Conservation (phyloP, 2,113 vertebrate genomes). For the Phainopepla nitens region DNA sequence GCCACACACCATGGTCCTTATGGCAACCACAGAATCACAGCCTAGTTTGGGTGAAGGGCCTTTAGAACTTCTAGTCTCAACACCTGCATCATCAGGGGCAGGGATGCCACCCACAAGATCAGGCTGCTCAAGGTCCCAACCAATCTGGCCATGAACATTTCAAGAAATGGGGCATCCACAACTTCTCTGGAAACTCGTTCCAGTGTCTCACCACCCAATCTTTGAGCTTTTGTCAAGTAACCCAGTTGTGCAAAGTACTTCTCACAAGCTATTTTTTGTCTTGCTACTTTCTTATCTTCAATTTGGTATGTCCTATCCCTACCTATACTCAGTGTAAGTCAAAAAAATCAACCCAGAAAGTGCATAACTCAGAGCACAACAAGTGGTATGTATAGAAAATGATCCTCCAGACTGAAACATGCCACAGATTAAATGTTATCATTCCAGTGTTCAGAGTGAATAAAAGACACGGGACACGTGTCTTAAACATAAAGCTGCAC, state of each 20-base stretch:
- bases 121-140: neutral
- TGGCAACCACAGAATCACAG: neutral
- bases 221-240: neutral
- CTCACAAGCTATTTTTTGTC: neutral
- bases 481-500: neutral
- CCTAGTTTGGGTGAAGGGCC: neutral
- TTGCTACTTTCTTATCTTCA: neutral
- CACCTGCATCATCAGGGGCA: neutral
- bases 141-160: neutral
- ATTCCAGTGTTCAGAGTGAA: neutral
- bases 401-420: neutral
- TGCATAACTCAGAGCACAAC: neutral
- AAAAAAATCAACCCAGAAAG: neutral
- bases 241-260: rapidly evolving
- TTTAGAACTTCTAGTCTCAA: neutral
- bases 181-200: neutral
- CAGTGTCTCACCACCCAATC: neutral
- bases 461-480: rapidly evolving
- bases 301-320: neutral
- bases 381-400: neutral
- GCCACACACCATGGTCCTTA: no score
- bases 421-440: neutral
- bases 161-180: neutral
- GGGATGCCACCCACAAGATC: neutral
- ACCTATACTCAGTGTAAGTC: neutral